Conservation (phyloP, 1,140 invertebrate genomes). For the Brachionus sp. region DNA sequence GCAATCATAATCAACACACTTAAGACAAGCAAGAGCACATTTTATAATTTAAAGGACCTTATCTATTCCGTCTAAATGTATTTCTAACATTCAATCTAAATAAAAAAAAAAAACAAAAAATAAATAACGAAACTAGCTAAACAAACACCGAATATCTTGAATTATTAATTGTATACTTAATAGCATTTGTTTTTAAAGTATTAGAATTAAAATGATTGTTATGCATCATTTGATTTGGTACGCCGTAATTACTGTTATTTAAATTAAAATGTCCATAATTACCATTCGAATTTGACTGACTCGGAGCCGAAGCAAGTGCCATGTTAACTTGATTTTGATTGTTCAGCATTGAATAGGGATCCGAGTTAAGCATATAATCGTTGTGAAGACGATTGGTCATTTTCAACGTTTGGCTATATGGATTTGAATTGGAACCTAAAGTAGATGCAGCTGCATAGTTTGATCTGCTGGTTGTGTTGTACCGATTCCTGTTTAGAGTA, state of each 20-base stretch:
- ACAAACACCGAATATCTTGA: constrained; percentile 16
- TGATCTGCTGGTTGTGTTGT: background rate
- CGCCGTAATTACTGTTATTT: constrained; percentile 17
- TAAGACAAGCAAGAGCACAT: background rate
- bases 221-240: background rate
- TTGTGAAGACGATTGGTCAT: constrained; percentile 37
- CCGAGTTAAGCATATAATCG: constrained; percentile 31
- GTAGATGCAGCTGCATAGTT: background rate
- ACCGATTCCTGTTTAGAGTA: constrained; percentile 11
- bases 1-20: background rate
- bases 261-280: constrained; percentile 31
- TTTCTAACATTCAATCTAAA: background rate
- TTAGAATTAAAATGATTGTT: constrained; percentile 26
- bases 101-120: background rate
- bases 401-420: constrained; percentile 18
- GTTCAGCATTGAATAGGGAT: constrained; percentile 19
- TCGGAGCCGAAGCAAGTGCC: background rate
- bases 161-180: constrained; percentile 20
- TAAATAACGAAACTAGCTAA: constrained; percentile 16
- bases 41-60: background rate
- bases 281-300: constrained; percentile 26
- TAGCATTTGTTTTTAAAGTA: constrained; percentile 39
- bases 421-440: background rate
- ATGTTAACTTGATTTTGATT: background rate
- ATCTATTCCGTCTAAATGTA: background rate